Conservation (phyloP, 2,113 vertebrate genomes). For the Phrynosoma platyrhinos region DNA sequence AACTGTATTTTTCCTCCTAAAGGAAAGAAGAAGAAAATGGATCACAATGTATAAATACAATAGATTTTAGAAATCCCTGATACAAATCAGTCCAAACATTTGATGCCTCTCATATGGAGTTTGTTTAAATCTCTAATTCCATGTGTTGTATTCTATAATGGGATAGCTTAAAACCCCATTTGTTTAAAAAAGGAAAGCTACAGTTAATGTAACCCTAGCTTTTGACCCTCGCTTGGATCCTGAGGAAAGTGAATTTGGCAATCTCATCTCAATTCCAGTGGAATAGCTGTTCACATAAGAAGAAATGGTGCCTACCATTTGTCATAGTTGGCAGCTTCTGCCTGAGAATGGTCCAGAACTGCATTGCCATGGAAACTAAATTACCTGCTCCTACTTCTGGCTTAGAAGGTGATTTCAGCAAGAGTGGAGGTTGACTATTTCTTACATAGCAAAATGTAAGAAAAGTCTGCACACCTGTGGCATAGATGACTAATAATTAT, state of each 20-base stretch:
- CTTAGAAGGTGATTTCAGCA: conserved; percentile 60
- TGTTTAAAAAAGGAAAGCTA: conserved; percentile 15
- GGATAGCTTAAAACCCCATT: conserved; percentile 46
- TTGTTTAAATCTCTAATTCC: conserved; percentile 59
- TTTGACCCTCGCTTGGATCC: conserved; percentile 60
- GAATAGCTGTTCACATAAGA: conserved; percentile 65
- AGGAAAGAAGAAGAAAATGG: conserved; percentile 44
- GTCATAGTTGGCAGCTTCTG: conserved; percentile 70
- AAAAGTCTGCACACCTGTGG: conserved; percentile 18
- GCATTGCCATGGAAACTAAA: conserved; percentile 69
- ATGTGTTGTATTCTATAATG: conserved; percentile 52
- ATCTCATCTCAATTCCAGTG: conserved; percentile 67
- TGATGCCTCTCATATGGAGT: conserved; percentile 55
- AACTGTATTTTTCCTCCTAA: conserved; percentile 57
- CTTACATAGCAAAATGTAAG: conserved; percentile 53
- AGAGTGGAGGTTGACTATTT: conserved; percentile 50
- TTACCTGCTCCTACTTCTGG: conserved; percentile 69
- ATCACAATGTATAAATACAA: conserved; percentile 61
- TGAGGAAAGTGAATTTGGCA: conserved; percentile 68
- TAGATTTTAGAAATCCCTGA: conserved; percentile 61
- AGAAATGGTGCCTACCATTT: conserved; percentile 70
- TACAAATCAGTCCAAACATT: conserved; percentile 61
- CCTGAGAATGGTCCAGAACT: conserved; percentile 67
- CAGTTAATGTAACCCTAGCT: conserved; percentile 56
- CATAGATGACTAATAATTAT: not conserved